Evolutionary conservation across 2,113 vertebrate species (phyloP).

Genomic region (Pseudopipra pipra): DNA sequence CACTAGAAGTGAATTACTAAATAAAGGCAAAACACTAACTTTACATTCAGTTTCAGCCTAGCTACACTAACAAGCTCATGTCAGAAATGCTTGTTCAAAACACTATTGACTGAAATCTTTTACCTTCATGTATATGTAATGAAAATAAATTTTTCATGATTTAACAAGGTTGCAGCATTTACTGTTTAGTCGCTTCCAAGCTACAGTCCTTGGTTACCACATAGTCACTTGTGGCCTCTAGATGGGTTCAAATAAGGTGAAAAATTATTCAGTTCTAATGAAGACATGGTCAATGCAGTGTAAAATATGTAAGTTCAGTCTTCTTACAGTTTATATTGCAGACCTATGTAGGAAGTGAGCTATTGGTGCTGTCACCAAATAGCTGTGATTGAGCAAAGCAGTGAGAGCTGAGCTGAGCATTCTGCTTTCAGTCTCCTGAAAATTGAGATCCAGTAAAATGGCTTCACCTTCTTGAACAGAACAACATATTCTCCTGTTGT

Average conservation of each 20-base stretch:
- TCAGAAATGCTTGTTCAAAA: constrained; percentile 69
- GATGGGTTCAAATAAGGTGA: constrained; percentile 17
- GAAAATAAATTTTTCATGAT: constrained; percentile 76
- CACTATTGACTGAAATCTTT: constrained; percentile 72
- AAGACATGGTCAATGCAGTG: background rate
- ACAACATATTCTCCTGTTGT: background rate
- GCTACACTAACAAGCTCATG: constrained; percentile 65
- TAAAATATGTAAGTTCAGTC: accelerated
- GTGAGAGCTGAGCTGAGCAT: background rate
- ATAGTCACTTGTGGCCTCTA: background rate
- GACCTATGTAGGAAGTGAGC: background rate
- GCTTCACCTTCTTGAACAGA: background rate
- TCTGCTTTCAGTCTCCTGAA: background rate
- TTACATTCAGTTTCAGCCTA: constrained; percentile 67
- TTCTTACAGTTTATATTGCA: background rate
- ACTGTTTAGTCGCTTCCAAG: constrained; percentile 35
- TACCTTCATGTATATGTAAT: constrained; percentile 71
- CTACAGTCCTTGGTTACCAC: background rate
- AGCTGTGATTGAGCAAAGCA: background rate
- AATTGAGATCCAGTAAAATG: background rate
- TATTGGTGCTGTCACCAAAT: background rate
- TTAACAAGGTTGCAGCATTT: constrained; percentile 60
- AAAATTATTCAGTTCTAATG: background rate
- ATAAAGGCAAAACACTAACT: constrained; percentile 73
- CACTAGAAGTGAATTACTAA: constrained; percentile 56